Percentiles rank a stretch among this genome's conserved stretches.
Evolutionary conservation across 2,797 vertebrate species (phyloP).

Genomic region (Poecilia gillii): DNA sequence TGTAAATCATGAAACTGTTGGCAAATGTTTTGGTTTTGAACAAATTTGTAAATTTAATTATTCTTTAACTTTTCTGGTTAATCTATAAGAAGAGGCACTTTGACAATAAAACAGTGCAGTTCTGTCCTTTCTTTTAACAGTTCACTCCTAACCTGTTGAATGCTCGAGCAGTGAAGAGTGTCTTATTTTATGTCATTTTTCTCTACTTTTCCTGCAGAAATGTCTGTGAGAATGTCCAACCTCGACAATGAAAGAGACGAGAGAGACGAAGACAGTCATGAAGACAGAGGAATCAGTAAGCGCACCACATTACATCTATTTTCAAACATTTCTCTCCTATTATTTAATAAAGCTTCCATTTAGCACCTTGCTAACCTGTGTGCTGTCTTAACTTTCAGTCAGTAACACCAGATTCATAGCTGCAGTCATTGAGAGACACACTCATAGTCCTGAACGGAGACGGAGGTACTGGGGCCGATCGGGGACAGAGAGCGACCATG

Average conservation of each 20-base stretch:
- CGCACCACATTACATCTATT: neutral
- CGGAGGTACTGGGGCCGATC: conserved; percentile 97
- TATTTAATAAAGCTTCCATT: neutral
- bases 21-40: neutral
- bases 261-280: conserved; percentile 95
- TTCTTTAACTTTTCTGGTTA: neutral
- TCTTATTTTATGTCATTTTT: conserved; percentile 7
- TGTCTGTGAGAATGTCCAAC: conserved; percentile 99
- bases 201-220: conserved; percentile 81
- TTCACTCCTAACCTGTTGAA: neutral
- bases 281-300: conserved; percentile 98
- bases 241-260: conserved; percentile 97
- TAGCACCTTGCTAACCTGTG: conserved; percentile 8
- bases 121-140: neutral
- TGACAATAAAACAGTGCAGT: neutral
- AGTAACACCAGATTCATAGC: conserved; percentile 98
- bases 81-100: neutral
- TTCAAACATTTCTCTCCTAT: neutral
- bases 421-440: conserved; percentile 95
- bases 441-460: conserved; percentile 94
- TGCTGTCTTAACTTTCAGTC: conserved; percentile 79
- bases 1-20: neutral
- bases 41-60: neutral
- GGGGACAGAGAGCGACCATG: conserved; percentile 96
- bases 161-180: neutral